Evolutionary conservation across 2,113 vertebrate species (phyloP).

Genomic region (Platichthys stellatus): DNA sequence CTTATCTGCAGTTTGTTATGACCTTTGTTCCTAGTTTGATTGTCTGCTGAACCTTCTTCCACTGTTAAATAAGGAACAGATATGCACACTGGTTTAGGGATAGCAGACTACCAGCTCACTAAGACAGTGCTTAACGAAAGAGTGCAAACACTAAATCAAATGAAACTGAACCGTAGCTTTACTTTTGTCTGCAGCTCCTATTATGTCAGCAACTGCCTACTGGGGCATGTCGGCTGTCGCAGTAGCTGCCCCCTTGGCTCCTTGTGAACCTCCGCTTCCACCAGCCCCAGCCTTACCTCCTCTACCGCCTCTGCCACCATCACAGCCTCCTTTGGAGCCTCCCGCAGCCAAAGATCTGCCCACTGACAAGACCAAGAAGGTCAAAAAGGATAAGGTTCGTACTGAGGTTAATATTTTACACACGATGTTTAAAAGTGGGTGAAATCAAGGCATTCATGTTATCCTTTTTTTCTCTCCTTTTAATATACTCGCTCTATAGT

Average conservation of each 20-base stretch:
- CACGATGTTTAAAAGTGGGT: background rate
- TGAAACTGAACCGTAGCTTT: background rate
- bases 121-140: background rate
- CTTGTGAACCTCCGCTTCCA: slow-evolving; percentile 79
- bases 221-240: slow-evolving; percentile 81
- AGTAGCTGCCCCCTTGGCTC: slow-evolving; percentile 71
- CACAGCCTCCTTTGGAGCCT: slow-evolving; percentile 72
- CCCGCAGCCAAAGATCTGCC: slow-evolving; percentile 76
- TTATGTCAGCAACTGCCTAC: slow-evolving; percentile 78
- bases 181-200: slow-evolving; percentile 66
- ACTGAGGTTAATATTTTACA: background rate
- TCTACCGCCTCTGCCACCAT: slow-evolving; percentile 79
- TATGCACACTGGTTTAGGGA: background rate
- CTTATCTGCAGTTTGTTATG: background rate
- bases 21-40: background rate
- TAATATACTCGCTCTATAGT: slow-evolving; percentile 30
- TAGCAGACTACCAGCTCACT: background rate
- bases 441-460: background rate
- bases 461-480: background rate
- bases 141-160: background rate
- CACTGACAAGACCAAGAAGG: slow-evolving; percentile 88
- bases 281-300: slow-evolving; percentile 65
- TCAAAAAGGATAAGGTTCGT: slow-evolving; percentile 92
- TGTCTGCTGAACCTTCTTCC: background rate
- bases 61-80: background rate